Base-by-base conservation (phyloP, 2,888 invertebrate genomes). In the Bembecia ichneumoniformis region DNA sequence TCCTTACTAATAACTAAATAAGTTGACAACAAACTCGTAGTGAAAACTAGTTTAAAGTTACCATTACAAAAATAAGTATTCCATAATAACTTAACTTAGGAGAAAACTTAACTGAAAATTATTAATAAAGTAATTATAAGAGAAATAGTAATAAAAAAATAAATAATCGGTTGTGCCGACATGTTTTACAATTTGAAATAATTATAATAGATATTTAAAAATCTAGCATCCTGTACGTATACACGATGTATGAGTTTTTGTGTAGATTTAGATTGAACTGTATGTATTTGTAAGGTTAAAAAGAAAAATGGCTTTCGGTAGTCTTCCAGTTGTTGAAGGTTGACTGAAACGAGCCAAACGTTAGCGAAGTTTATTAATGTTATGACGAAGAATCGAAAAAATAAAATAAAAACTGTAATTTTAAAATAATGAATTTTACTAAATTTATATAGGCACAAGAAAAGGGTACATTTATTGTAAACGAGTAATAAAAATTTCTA, bases 261-360 rank as follows among this genome's bases (percentile, higher is more conserved):
- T 66, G 69, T 74, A 66, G 62, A 50, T 54, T 59, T 71, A 70
- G 68, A 28, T 28, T 28, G 28, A 63, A 60, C 61, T 62, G 60
- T 60, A 49, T 49, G 51, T 51, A 58, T 63, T 45, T 52, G 46
- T 47, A 53, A 66, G 60, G 59, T 59, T 52, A 48, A 50, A 47
- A 55, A 52, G 15, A 47, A 49, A 40, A 54, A 54, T 48, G 53
- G 57, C 62, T 66, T 67, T 59, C 66, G 70, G 78, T 76, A 71
- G 83, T 86, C 83, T 86, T 86, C 84, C 84, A 83, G 60, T 56
- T 55, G 50, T 64, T 59, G 78, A 68, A 75, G 81, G 77, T 82
- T 71, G 82, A 79, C 80, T 82, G 78, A 77, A 66, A 71, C 67
- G 72, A 76, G 78, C 77, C 79, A 77, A 81, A 77, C 57, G 58